Base-by-base conservation (phyloP, 2,797 vertebrate genomes). In the Agapornis canus region DNA sequence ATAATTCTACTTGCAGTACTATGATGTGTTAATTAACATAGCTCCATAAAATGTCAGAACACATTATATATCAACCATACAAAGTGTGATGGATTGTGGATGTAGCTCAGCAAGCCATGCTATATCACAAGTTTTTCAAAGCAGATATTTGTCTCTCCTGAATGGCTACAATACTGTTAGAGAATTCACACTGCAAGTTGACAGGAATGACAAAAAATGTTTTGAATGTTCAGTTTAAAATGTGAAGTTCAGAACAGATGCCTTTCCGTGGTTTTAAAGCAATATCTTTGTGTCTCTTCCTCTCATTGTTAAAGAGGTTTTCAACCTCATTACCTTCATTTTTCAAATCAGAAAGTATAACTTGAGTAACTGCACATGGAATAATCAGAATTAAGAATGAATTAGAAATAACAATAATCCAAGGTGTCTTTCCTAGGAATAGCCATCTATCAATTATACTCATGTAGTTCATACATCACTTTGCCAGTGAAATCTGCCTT, bases 321-420 rank as follows among this genome's bases (percentile, higher is more conserved):
- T 78, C 66, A 72, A 21, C 66, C 76, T 81, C 1, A 1, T 61
- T 83, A 12, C 47, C 37, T 81, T 94, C 90, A 90, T 94, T 94
- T 94, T 94, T 95, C 90, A 94, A 72, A 51, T 5, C 54, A 82
- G 47, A 66, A 87, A 78, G 59, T 65, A 7, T 29, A 83, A 83
- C 49, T 1, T 64, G 82, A 92, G 69, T 92, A 95, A 96, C 90
- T 90, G 72, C 80, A 91, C 57, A 15, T 65, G 70, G 90, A 86
- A 90, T 96, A 90, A 94, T 90, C 91, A 88, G 76, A 94, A 96
- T 96, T 96, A 96, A 63, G 82, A 83, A 96, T 88, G 85, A 94
- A 90, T 65, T 91, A 86, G 90, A 90, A 94, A 88, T 94, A 94
- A 21, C 69, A 94, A 92, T 96, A 88, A 94, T 61, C 87, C 82